Conservation (phyloP, 2,797 vertebrate genomes). For the Decapterus maruadsi region DNA sequence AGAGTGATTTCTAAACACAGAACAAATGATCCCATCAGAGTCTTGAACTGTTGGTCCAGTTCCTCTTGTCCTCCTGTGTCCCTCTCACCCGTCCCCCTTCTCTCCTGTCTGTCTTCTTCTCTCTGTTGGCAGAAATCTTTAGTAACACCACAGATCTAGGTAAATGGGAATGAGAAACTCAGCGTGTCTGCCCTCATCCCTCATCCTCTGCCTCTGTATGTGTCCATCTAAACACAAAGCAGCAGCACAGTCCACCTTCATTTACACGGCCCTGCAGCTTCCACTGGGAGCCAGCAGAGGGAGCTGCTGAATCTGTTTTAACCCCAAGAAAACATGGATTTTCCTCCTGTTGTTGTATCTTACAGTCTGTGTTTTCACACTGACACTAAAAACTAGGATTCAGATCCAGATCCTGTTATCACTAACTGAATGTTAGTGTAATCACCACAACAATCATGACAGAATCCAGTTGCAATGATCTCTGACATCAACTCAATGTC, state of each 20-base stretch:
- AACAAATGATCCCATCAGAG: not conserved
- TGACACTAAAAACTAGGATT: not conserved
- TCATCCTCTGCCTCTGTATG: slow-evolving; percentile 26
- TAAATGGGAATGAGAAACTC: slow-evolving; percentile 80
- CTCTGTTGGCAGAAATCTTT: slow-evolving; percentile 89
- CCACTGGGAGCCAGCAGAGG: slow-evolving; percentile 10
- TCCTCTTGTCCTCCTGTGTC: slow-evolving; percentile 16
- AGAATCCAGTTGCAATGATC: not conserved
- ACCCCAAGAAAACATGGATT: not conserved
- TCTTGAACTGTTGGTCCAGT: slow-evolving; percentile 24
- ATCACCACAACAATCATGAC: not conserved
- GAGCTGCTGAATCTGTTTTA: not conserved
- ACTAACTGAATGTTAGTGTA: not conserved
- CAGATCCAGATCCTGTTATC: not conserved
- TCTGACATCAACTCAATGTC: not conserved
- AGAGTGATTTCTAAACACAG: not conserved
- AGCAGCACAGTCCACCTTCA: slow-evolving; percentile 64
- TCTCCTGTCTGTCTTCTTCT: slow-evolving; percentile 76
- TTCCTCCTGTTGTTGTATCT: too few relatives aligned
- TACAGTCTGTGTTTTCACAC: not conserved
- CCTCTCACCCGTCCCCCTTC: slow-evolving; percentile 71
- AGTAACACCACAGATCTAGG: slow-evolving; percentile 89
- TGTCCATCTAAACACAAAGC: slow-evolving; percentile 30
- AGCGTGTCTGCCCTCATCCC: slow-evolving; percentile 55
- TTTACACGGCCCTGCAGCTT: slow-evolving; percentile 10